Conservation (phyloP, 2,888 invertebrate genomes). For the Caenorhabditis virilis region DNA sequence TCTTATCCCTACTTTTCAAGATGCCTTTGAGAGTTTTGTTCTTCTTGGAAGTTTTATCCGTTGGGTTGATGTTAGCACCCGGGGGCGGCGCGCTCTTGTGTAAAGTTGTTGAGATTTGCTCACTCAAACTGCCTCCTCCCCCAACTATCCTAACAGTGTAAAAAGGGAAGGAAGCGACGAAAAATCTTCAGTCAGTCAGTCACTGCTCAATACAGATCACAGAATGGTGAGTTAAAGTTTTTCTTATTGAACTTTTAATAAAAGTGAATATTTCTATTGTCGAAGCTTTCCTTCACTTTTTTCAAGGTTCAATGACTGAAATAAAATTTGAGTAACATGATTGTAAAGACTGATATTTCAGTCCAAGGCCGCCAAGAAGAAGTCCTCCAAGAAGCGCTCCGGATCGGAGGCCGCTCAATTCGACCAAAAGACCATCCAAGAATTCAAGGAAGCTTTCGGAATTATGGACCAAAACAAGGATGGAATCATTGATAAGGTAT, state of each 20-base stretch:
- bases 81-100: conserved; percentile 43
- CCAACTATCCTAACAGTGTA: conserved; percentile 29
- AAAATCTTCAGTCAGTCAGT: conserved; percentile 36
- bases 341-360: no score
- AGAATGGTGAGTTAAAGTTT: conserved; percentile 44
- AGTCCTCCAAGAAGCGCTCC: conserved; percentile 68
- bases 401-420: conserved; percentile 72
- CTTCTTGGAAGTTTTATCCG: conserved; percentile 28
- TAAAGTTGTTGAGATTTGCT: conserved; percentile 45
- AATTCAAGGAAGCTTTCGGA: conserved; percentile 73
- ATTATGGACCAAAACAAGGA: conserved; percentile 73
- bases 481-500: conserved; percentile 53
- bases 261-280: no score
- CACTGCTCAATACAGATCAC: conserved; percentile 34
- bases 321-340: no score
- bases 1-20: not conserved
- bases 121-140: conserved; percentile 31
- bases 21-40: conserved; percentile 5
- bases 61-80: conserved; percentile 28
- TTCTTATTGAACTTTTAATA: no score
- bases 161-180: conserved; percentile 31
- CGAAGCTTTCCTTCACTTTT: no score
- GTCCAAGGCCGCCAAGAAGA: conserved; percentile 61
- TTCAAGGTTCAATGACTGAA: no score
- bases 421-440: conserved; percentile 72